A percentile compares a stretch with the other conserved stretches of the same genome.
phyloP scores from a whole-genome alignment of 2,888 invertebrate species.

The Siphlonurus alternatus region DNA sequence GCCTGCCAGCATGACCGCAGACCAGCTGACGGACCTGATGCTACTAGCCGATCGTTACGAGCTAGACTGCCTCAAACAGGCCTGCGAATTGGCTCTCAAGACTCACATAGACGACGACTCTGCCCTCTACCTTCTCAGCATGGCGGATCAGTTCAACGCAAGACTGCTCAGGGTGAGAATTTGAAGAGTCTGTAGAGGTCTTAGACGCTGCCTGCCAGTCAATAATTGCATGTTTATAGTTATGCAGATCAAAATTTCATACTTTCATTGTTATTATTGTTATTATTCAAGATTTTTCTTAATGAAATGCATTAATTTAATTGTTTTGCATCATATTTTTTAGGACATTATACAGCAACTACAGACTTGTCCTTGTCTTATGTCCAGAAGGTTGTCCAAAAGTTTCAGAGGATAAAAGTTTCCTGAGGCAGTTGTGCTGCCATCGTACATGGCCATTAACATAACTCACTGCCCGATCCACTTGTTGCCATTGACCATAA shows the following conservation, averaged over 20 bases:
- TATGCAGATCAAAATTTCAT: not conserved
- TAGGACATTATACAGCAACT: too few relatives aligned
- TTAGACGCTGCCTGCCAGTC: too few relatives aligned
- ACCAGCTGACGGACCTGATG: conserved; percentile 43
- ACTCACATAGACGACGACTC: conserved; percentile 42
- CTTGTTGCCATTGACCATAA: too few relatives aligned
- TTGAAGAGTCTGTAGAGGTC: too few relatives aligned
- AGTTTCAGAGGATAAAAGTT: too few relatives aligned
- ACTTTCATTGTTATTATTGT: not conserved
- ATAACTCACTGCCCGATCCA: too few relatives aligned
- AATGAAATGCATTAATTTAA: too few relatives aligned
- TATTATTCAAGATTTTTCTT: not conserved
- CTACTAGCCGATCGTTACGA: conserved; percentile 37
- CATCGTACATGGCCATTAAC: too few relatives aligned
- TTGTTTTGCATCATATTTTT: too few relatives aligned
- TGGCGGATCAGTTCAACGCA: conserved; percentile 49
- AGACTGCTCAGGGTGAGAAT: conserved; percentile 34
- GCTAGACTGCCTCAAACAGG: conserved; percentile 41
- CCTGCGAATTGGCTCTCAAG: conserved; percentile 43
- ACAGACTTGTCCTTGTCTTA: too few relatives aligned
- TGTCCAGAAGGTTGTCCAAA: too few relatives aligned
- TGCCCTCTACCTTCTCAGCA: conserved; percentile 42
- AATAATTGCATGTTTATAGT: not conserved
- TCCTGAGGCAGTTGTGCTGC: too few relatives aligned
- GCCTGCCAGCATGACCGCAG: conserved; percentile 25